Conservation (phyloP, 2,113 vertebrate species). For the Tupaia tana region DNA sequence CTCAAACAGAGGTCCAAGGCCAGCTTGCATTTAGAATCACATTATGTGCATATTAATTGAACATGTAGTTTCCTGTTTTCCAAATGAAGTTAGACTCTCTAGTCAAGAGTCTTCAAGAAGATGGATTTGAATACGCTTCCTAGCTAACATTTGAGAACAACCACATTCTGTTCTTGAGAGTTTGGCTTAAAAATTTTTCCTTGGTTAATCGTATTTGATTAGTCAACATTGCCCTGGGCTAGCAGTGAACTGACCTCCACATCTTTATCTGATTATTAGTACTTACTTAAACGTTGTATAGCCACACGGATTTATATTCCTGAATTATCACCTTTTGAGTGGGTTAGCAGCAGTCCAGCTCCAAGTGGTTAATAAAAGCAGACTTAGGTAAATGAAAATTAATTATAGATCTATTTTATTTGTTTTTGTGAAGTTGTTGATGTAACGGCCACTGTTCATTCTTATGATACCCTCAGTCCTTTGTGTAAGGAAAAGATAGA, state of each 20-base stretch:
- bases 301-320: neutral
- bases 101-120: neutral
- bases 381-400: neutral
- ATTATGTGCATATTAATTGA: constrained; percentile 2
- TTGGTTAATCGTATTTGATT: constrained; percentile 1
- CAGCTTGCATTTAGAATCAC: neutral
- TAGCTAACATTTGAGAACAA: neutral
- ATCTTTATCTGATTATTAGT: constrained; percentile 1
- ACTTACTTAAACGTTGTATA: neutral
- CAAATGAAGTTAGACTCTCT: neutral
- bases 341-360: neutral
- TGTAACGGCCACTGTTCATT: neutral
- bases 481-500: neutral
- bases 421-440: neutral
- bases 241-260: neutral
- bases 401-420: neutral
- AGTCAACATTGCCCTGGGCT: neutral
- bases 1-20: neutral
- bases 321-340: neutral
- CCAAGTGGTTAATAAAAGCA: neutral
- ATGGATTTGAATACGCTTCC: neutral
- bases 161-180: neutral
- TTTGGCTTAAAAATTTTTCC: neutral
- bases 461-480: neutral
- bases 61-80: neutral